A percentile compares a stretch with the other conserved stretches of the same genome.
These are phyloP conservation scores for Lepisosteus oculatus DNA, from an alignment of 2,113 vertebrate genomes.

Conservation along the genomic window DNA sequence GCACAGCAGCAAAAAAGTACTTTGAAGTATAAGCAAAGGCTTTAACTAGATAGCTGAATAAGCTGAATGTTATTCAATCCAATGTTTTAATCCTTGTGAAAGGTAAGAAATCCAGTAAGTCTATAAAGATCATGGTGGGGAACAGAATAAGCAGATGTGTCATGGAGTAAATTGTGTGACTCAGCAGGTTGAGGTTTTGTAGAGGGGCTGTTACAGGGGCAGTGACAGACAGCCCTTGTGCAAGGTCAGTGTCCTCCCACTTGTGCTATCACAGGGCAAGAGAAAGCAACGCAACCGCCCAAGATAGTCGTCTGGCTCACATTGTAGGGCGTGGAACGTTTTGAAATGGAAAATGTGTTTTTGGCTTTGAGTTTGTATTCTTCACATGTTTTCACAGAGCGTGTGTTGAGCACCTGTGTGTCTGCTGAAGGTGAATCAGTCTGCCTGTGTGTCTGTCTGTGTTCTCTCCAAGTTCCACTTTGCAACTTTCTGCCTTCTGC, in stretches of 20 bases:
- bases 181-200: background rate
- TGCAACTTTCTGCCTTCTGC: constrained; percentile 16
- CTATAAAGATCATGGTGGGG: no score
- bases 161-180: background rate
- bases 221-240: background rate
- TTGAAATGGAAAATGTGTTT: background rate
- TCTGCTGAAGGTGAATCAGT: constrained; percentile 1
- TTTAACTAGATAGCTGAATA: no score
- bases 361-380: background rate
- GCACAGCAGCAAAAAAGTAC: no score
- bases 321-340: background rate
- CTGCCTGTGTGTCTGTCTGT: constrained; percentile 7
- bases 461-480: constrained; percentile 14
- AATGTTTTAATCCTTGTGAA: no score
- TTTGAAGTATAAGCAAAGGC: no score
- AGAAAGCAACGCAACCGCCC: background rate
- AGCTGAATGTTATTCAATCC: no score
- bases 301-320: background rate
- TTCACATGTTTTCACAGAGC: background rate
- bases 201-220: background rate
- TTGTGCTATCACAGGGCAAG: constrained; percentile 5
- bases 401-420: background rate
- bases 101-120: no score
- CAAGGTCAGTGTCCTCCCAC: background rate
- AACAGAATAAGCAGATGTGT: background rate